Conservation (phyloP, 2,888 invertebrate genomes). For the Neoscelio sp. region DNA sequence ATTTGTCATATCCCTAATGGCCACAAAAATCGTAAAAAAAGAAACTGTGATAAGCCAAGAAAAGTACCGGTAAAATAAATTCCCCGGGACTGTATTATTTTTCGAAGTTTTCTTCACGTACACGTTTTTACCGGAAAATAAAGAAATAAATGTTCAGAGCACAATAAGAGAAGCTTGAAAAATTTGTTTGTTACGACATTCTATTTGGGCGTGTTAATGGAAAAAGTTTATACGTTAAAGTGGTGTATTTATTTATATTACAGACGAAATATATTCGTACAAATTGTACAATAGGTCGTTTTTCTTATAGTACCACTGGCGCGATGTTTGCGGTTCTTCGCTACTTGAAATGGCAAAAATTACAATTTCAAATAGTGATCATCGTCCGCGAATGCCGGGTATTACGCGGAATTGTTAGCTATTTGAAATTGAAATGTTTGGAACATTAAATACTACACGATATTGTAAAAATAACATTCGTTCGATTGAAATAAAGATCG, state of each 20-base stretch:
- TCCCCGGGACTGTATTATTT: too few relatives aligned
- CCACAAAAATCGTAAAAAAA: too few relatives aligned
- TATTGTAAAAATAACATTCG: slow-evolving; percentile 36
- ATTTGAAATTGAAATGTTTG: slow-evolving; percentile 54
- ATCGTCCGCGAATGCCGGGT: slow-evolving; percentile 41
- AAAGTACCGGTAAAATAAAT: too few relatives aligned
- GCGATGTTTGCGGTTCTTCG: slow-evolving; percentile 20
- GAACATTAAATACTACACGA: slow-evolving; percentile 39
- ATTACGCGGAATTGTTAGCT: slow-evolving; percentile 23
- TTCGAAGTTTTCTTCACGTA: too few relatives aligned
- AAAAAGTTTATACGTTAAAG: too few relatives aligned
- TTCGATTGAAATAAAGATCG: slow-evolving; percentile 7
- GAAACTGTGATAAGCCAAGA: too few relatives aligned
- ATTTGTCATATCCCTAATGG: too few relatives aligned
- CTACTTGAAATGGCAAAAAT: slow-evolving; percentile 41
- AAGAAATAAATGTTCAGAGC: too few relatives aligned
- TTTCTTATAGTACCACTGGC: slow-evolving; percentile 8
- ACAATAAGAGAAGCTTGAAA: too few relatives aligned
- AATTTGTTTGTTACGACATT: too few relatives aligned
- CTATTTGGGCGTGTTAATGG: too few relatives aligned
- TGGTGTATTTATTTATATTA: slow-evolving; percentile 2
- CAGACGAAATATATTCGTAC: not conserved
- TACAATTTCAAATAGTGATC: slow-evolving; percentile 54
- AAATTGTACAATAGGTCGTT: slow-evolving; percentile 50
- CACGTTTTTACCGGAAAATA: too few relatives aligned